phyloP scores from a whole-genome alignment of 2,888 invertebrate genomes.

The Cheilosia variabilis region DNA sequence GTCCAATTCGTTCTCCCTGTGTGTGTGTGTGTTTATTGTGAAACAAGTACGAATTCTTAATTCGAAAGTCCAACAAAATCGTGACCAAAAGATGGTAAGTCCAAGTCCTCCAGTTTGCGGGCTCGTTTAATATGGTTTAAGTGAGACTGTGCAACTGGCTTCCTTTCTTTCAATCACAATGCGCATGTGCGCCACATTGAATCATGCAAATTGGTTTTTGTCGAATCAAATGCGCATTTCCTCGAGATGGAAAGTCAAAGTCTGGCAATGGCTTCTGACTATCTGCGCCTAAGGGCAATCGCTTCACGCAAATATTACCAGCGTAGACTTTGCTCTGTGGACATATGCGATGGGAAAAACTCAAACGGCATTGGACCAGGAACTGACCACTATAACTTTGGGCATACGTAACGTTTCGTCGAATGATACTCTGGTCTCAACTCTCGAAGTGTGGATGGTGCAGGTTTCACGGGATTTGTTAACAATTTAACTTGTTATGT shows the following conservation, averaged over 20 bases:
- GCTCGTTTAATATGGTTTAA: conserved; percentile 38
- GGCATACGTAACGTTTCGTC: conserved; percentile 32
- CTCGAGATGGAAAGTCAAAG: conserved; percentile 47
- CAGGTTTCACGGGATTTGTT: conserved; percentile 47
- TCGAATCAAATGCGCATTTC: conserved; percentile 42
- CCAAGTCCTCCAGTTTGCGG: not conserved
- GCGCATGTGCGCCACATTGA: conserved; percentile 32
- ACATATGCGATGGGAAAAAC: not conserved
- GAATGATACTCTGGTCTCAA: conserved; percentile 53
- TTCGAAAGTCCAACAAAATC: conserved; percentile 60
- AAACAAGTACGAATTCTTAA: conserved; percentile 60
- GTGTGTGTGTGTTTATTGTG: conserved; percentile 41
- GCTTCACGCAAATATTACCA: conserved; percentile 12
- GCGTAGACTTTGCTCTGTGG: not conserved
- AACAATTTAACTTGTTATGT: conserved; percentile 46
- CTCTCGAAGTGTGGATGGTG: conserved; percentile 21
- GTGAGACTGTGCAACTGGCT: conserved; percentile 53
- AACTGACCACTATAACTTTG: conserved; percentile 47
- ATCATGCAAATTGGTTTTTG: conserved; percentile 62
- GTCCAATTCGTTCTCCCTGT: not conserved
- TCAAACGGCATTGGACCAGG: conserved; percentile 21
- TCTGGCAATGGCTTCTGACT: conserved; percentile 12
- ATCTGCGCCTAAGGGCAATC: conserved; percentile 53
- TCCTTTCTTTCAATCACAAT: conserved; percentile 57
- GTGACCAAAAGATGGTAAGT: conserved; percentile 67